Conservation (phyloP, 2,113 vertebrate species). For the Sander vitreus region DNA sequence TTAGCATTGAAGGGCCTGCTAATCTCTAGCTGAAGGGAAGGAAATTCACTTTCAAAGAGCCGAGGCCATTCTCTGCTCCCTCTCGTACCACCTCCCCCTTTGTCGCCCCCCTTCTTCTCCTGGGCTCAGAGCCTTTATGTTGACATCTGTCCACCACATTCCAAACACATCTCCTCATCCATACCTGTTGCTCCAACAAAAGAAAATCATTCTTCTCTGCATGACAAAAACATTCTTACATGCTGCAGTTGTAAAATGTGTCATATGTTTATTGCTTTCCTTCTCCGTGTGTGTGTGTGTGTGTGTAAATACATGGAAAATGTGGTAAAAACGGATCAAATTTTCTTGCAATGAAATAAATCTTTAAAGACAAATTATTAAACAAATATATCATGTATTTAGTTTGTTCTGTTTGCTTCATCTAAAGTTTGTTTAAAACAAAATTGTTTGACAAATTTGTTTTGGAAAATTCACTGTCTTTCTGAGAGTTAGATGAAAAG, state of each 20-base stretch:
- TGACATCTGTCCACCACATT: slow-evolving; percentile 70
- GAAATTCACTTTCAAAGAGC: slow-evolving; percentile 82
- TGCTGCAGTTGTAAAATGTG: slow-evolving; percentile 6
- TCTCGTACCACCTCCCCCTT: slow-evolving; percentile 50
- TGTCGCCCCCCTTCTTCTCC: slow-evolving; percentile 70
- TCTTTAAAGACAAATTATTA: background rate
- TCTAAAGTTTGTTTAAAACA: too few species aligned
- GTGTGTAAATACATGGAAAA: background rate
- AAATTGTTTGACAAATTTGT: too few species aligned
- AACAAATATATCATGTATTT: background rate
- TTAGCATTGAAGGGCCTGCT: slow-evolving; percentile 75
- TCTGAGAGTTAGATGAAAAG: too few species aligned
- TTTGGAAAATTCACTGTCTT: too few species aligned
- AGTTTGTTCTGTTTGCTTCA: background rate
- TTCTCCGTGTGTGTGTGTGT: background rate
- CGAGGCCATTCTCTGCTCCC: slow-evolving; percentile 42
- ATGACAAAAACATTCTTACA: slow-evolving; percentile 29
- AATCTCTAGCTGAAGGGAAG: slow-evolving; percentile 69
- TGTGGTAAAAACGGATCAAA: background rate
- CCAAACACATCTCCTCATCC: slow-evolving; percentile 53
- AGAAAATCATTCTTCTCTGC: background rate
- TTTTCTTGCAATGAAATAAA: background rate
- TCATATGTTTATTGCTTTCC: background rate
- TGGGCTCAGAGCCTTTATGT: slow-evolving; percentile 55
- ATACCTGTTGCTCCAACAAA: slow-evolving; percentile 49